A percentile compares a stretch with the other conserved stretches of the same genome.
phyloP scores from a whole-genome alignment of 1,140 invertebrate species.

The Zaprionus tsacasi region DNA sequence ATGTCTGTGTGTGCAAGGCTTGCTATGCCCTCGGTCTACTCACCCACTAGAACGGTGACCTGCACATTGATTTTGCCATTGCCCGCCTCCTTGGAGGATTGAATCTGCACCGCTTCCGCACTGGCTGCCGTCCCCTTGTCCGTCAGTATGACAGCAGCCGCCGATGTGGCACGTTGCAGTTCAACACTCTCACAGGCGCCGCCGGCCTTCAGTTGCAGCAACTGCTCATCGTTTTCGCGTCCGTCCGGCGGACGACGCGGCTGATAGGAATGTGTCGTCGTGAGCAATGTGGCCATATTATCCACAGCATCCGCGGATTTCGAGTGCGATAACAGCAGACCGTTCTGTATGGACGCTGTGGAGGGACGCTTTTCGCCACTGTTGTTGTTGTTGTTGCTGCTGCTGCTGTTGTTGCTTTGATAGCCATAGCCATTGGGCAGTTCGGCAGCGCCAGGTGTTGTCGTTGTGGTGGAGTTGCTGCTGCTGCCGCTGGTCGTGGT shows the following conservation, averaged over 20 bases:
- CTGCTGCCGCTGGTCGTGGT: conserved; percentile 31
- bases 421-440: conserved; percentile 69
- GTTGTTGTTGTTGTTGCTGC: conserved; percentile 51
- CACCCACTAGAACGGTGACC: conserved; percentile 90
- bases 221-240: conserved; percentile 88
- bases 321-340: conserved; percentile 66
- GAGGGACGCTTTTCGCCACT: conserved; percentile 66
- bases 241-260: conserved; percentile 88
- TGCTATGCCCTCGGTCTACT: conserved; percentile 49
- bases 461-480: conserved; percentile 10
- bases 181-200: conserved; percentile 32
- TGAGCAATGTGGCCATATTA: conserved; percentile 39
- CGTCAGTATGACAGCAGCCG: conserved; percentile 73
- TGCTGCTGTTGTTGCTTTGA: conserved; percentile 47
- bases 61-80: conserved; percentile 96
- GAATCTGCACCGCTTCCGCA: conserved; percentile 85
- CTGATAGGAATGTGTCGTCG: conserved; percentile 83
- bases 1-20: conserved; percentile 8
- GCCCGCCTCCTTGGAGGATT: conserved; percentile 88
- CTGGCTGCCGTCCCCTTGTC: conserved; percentile 84
- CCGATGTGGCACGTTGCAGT: conserved; percentile 70
- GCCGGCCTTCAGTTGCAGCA: conserved; percentile 50
- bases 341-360: conserved; percentile 56
- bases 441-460: conserved; percentile 31
- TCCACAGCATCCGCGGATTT: conserved; percentile 72